phyloP scores from a whole-genome alignment of 2,797 vertebrate genomes.

The Chrysocyon brachyurus region DNA sequence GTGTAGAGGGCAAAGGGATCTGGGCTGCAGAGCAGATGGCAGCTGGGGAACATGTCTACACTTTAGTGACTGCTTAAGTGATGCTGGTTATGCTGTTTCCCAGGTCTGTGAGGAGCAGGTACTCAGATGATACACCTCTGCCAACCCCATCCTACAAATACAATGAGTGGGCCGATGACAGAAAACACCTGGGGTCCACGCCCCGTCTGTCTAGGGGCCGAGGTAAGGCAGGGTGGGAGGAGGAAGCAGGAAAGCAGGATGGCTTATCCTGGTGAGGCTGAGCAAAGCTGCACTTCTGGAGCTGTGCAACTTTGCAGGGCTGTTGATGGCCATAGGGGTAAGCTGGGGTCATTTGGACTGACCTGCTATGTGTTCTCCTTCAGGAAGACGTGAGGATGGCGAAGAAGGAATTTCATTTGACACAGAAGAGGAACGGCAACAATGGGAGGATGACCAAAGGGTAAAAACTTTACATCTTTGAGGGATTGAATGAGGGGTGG shows the following conservation, averaged over 20 bases:
- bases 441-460: conserved; percentile 98
- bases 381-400: conserved; percentile 92
- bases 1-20: background rate
- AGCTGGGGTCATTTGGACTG: background rate
- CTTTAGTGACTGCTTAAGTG: background rate
- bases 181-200: conserved; percentile 95
- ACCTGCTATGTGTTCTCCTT: background rate
- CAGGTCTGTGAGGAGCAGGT: conserved; percentile 94
- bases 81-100: background rate
- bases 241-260: background rate
- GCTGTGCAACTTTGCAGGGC: background rate
- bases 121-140: conserved; percentile 94
- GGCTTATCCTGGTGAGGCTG: background rate
- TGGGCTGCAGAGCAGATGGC: background rate
- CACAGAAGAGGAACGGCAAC: conserved; percentile 94
- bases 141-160: conserved; percentile 99
- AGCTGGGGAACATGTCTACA: background rate
- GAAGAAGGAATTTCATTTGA: conserved; percentile 95
- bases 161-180: conserved; percentile 99
- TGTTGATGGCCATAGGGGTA: background rate
- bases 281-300: background rate
- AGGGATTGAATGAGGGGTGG: fast-evolving
- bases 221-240: conserved; percentile 88
- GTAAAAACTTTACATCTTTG: conserved; percentile 85
- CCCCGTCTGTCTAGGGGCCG: conserved; percentile 97